These are phyloP conservation scores for Anarsia innoxiella DNA, from an alignment of 2,888 invertebrate genomes.

Conservation along the genomic window DNA sequence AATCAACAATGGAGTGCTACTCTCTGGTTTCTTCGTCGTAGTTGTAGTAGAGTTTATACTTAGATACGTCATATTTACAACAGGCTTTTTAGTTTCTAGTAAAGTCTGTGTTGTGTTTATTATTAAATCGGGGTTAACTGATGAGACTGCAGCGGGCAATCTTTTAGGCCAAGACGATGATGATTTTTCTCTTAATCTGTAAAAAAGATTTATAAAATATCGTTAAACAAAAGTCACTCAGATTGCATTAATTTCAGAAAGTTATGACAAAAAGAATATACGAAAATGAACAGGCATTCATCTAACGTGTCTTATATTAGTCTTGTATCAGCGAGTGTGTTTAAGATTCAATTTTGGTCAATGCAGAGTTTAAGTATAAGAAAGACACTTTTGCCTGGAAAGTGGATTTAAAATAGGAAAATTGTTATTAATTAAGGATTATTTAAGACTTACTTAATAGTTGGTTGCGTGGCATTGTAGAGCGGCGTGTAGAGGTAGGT, in stretches of 20 bases:
- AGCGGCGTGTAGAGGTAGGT: conserved; percentile 67
- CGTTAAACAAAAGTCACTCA: too few relatives aligned
- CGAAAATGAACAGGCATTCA: too few relatives aligned
- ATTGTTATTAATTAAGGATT: too few relatives aligned
- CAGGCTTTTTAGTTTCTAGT: conserved; percentile 24
- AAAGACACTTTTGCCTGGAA: too few relatives aligned
- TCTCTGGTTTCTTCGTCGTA: background rate
- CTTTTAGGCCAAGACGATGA: conserved; percentile 39
- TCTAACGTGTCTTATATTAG: too few relatives aligned
- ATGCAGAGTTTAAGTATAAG: too few relatives aligned
- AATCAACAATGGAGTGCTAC: conserved; percentile 36
- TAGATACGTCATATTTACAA: background rate
- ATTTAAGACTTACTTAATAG: conserved; percentile 47
- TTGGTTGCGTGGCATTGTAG: conserved; percentile 57
- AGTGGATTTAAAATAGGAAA: too few relatives aligned
- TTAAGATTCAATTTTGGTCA: too few relatives aligned
- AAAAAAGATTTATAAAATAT: too few relatives aligned
- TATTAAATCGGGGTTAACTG: conserved; percentile 26
- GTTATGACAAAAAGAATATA: too few relatives aligned
- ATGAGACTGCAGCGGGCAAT: conserved; percentile 22
- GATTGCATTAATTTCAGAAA: too few relatives aligned
- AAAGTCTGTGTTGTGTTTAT: conserved; percentile 18
- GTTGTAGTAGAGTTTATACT: background rate
- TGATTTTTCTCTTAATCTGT: conserved; percentile 31
- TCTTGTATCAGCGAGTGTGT: too few relatives aligned